These are phyloP conservation scores for Ectemnius cavifrons DNA, from an alignment of 2,888 invertebrate species.

Conservation along the genomic window DNA sequence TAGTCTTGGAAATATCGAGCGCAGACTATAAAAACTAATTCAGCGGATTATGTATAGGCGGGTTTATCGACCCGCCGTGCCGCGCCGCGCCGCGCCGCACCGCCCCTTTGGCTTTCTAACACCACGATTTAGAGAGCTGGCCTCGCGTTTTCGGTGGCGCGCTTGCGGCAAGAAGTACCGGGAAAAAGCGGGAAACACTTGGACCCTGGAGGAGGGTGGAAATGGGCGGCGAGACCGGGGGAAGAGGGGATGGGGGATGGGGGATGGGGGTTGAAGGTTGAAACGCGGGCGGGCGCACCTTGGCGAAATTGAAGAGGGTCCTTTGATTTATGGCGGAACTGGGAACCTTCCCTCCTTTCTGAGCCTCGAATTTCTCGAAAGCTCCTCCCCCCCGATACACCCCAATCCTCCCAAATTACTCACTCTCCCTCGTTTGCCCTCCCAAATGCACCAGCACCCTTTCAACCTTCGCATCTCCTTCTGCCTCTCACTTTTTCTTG, in stretches of 20 bases:
- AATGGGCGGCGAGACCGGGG: not conserved
- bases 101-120: slow-evolving; percentile 33
- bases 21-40: too few species aligned
- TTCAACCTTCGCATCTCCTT: not conserved
- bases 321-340: slow-evolving; percentile 65
- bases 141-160: slow-evolving; percentile 1
- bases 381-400: too few species aligned
- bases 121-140: slow-evolving; percentile 46
- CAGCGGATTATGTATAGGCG: slow-evolving; percentile 16
- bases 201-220: slow-evolving; percentile 19
- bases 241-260: not conserved
- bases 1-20: too few species aligned
- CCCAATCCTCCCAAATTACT: slow-evolving; percentile 26
- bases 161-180: slow-evolving; percentile 20
- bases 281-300: slow-evolving; percentile 9
- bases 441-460: slow-evolving; percentile 6
- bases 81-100: not conserved
- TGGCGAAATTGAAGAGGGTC: slow-evolving; percentile 59
- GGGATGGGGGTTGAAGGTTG: not conserved
- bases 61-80: slow-evolving; percentile 51
- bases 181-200: slow-evolving; percentile 47
- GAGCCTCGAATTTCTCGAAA: too few species aligned
- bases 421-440: slow-evolving; percentile 2
- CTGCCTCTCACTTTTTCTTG: not conserved
- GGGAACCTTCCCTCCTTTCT: slow-evolving; percentile 18